Conservation (phyloP, 2,113 vertebrate genomes). For the Pachyramphus minor region DNA sequence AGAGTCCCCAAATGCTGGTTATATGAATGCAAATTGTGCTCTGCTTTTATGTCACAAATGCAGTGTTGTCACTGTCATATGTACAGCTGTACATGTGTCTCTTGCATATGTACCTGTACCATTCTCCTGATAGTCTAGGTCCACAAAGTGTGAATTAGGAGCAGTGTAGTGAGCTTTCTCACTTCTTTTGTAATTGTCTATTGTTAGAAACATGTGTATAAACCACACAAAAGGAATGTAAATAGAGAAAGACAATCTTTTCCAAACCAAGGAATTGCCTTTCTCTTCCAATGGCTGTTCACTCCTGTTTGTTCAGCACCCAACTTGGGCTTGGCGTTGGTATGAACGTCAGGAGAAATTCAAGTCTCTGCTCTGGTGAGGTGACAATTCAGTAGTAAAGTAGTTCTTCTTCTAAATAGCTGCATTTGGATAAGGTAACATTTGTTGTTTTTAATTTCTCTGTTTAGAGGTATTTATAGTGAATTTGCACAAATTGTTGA, state of each 20-base stretch:
- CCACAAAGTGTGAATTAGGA: not conserved
- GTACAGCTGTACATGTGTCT: not conserved
- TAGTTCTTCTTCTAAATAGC: not conserved
- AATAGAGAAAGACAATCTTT: not conserved
- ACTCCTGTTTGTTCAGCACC: not conserved
- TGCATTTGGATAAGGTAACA: not conserved
- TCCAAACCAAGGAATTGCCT: not conserved
- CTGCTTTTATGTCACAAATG: not conserved
- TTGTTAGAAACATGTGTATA: not conserved
- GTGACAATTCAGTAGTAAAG: not conserved
- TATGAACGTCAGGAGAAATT: not conserved
- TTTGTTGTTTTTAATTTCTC: not conserved
- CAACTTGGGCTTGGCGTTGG: not conserved
- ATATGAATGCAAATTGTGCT: not conserved
- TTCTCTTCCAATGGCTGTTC: not conserved
- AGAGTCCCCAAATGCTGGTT: not conserved
- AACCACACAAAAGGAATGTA: not conserved
- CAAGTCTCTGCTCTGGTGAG: not conserved
- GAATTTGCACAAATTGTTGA: not conserved
- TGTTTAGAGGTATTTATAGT: not conserved
- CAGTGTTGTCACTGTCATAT: not conserved
- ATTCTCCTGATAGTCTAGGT: not conserved
- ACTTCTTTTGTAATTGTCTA: not conserved
- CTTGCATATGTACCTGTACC: not conserved
- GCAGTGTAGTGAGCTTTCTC: not conserved